Evolutionary conservation across 2,797 vertebrate genomes (phyloP), one percentile per base, ranked within the genome.

Genomic region (Triplophysa bombifrons): DNA sequence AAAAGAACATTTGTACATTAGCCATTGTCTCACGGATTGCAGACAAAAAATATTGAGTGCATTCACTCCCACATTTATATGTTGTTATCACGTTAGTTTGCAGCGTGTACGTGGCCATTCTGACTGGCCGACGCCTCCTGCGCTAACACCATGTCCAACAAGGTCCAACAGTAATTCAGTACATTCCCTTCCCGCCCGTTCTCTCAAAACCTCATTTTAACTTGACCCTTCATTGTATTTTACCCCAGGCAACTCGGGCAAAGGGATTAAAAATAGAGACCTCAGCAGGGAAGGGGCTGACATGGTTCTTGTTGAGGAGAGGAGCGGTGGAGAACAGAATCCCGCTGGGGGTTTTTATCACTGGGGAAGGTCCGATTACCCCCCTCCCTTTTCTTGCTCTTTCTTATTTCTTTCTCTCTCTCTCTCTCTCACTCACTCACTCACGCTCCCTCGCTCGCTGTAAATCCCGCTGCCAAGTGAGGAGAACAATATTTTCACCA

Each of bases 401-500:
- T 68, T 67, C 20, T 63, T 10, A 30, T 58, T 72, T 67, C 50
- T 51, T 60, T 53, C 20, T 55, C 34, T 67, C 74, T 69, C 65
- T 27, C n/a, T n/a, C n/a, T n/a, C n/a, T n/a, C n/a, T n/a, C n/a
- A n/a, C n/a, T n/a, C n/a, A 27, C 25, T 55, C 51, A 55, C 70
- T 41, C 4, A 4, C 30, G 30, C 30, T 30, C 30, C 30, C 41
- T 66, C 25, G 13, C 68, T 74, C 46, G 56, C 60, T 78, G 77
- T 85, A 85, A 85, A 85, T 84, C 84, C 82, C 51, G 7, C 73
- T 41, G 70, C 81, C 77, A 85, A 82, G 80, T 84, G 80, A 85
- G 74, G 71, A 85, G 77, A 76, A 82, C 77, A 83, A 85, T 85
- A 81, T 85, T 85, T 84, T 84, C 82, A 55, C 77, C 77, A 78